Base-by-base conservation (phyloP, 37 sponge, comb jelly and placozoan species). In the Cliona cf. orientalis region DNA sequence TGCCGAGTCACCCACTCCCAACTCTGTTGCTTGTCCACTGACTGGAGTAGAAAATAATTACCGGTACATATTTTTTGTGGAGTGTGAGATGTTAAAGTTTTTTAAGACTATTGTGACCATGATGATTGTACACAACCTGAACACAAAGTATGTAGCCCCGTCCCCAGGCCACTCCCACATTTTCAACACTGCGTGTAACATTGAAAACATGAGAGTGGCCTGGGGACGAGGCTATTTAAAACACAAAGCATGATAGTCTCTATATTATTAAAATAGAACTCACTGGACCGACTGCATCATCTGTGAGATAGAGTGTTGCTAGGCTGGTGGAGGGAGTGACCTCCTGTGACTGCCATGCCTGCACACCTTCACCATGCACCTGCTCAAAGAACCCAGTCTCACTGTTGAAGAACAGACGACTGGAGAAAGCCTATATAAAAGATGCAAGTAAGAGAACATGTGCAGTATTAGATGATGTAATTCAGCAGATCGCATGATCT, bases 1-100 rank as follows among this genome's bases (percentile, higher is more conserved):
- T 94, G 75, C 41, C 80, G 26, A 23, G 76, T 21, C 22, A 94
- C 72, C 95, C 95, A 94, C 37, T 35, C 23, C 77, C 57, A 59
- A 36, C 85, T 70, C 55, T 84, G 81, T 23, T 62, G 28, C 38
- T 60, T 55, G 39, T 92, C 89, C 25, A 92, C 55, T 2, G 85
- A 14, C 93, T 92, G 66, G 41, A 68, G 14, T 38, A 39, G n/a
- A 34, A 26, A 29, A 31, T 17, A 66, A 61, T n/a, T n/a, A n/a
- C n/a, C n/a, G n/a, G n/a, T n/a, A n/a, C n/a, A n/a, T n/a, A n/a
- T n/a, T n/a, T n/a, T n/a, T n/a, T n/a, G n/a, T n/a, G n/a, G n/a
- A n/a, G n/a, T n/a, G n/a, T n/a, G n/a, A n/a, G n/a, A n/a, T n/a
- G n/a, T n/a, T n/a, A n/a, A n/a, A n/a, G n/a, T n/a, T n/a, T n/a